Conservation (phyloP, 2,113 vertebrate genomes). For the Spilogale gracilis region DNA sequence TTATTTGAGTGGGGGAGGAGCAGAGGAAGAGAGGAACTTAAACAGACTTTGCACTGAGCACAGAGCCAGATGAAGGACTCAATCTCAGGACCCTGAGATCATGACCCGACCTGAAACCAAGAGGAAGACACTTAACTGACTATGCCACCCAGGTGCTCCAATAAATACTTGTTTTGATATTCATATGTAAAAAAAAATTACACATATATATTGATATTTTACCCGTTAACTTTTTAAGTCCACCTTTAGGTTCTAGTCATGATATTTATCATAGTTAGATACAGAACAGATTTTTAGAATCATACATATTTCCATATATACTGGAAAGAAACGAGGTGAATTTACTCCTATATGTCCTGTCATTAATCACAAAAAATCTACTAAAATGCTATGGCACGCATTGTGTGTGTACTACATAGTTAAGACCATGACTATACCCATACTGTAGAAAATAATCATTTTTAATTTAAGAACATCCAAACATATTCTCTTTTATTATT, state of each 20-base stretch:
- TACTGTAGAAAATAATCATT: background rate
- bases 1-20: background rate
- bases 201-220: background rate
- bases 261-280: background rate
- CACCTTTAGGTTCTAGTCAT: background rate
- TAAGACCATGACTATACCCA: background rate
- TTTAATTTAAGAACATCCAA: slow-evolving; percentile 35
- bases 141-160: background rate
- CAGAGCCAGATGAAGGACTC: background rate
- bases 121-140: background rate
- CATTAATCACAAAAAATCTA: background rate
- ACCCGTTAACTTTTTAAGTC: background rate
- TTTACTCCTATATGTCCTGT: background rate
- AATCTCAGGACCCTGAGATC: background rate
- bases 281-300: background rate
- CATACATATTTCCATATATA: background rate
- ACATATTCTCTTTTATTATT: slow-evolving; percentile 48
- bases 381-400: background rate
- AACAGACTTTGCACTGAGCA: background rate
- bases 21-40: background rate
- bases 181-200: background rate
- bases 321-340: background rate
- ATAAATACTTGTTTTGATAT: background rate
- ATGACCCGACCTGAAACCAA: background rate
- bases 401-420: background rate